A percentile compares a stretch with the other conserved stretches of the same genome.
Evolutionary conservation across 1,140 invertebrate species (phyloP).

Genomic region (Doryteuthis pealeii): DNA sequence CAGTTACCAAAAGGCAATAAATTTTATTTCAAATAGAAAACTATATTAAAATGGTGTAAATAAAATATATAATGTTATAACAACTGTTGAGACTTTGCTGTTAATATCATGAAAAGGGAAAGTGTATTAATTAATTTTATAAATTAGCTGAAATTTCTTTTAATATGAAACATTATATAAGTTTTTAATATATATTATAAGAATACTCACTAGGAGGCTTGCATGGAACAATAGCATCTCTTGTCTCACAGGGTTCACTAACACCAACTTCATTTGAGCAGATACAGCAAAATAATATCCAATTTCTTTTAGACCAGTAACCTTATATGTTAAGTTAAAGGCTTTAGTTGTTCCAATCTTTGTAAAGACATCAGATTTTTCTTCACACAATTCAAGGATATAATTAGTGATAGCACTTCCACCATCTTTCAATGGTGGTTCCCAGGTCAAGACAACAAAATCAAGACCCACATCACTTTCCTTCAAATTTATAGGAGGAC

Average conservation of each 20-base stretch:
- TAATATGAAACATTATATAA: no score
- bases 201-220: slow-evolving; percentile 84
- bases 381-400: slow-evolving; percentile 46
- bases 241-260: slow-evolving; percentile 26
- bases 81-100: no score
- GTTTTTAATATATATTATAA: background rate
- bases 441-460: slow-evolving; percentile 92
- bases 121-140: no score
- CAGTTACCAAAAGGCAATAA: no score
- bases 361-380: slow-evolving; percentile 3
- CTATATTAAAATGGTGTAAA: no score
- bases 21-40: no score
- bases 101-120: no score
- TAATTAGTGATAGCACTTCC: slow-evolving; percentile 81
- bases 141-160: no score
- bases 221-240: slow-evolving; percentile 62
- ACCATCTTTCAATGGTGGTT: slow-evolving; percentile 84
- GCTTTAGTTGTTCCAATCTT: background rate
- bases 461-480: slow-evolving; percentile 90
- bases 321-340: slow-evolving; percentile 4
- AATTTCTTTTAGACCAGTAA: slow-evolving; percentile 66
- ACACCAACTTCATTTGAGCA: slow-evolving; percentile 91
- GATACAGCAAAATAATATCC: slow-evolving; percentile 66
- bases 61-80: no score
- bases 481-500: slow-evolving; percentile 88